Base-by-base conservation (phyloP, 2,797 vertebrate genomes). In the Varecia variegata region DNA sequence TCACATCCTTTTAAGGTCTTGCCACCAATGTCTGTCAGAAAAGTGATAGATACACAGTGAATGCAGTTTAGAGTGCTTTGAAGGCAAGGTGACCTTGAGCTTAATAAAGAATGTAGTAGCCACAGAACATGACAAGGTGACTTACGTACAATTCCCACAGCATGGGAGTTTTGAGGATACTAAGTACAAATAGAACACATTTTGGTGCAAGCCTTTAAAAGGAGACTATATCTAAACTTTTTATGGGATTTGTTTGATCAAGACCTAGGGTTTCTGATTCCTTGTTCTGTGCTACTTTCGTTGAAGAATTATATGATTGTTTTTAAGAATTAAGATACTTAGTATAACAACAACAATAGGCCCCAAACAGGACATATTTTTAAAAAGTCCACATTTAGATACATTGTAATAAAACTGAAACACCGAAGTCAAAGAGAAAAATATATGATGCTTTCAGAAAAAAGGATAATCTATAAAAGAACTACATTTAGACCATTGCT, bases 391-490 rank as follows among this genome's bases (percentile, higher is more conserved):
- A 56, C 1, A 30, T 62, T 56, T 74, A 30, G 7, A 54, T 7
- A 35, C 80, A 81, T 21, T 52, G 18, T 54, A 68, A 54, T 83
- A 87, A 93, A 95, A 52, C 15, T 38, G 62, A 90, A 73, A 80
- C 38, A 83, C 14, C 45, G 15, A 94, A 83, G 65, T 87, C 76
- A 96, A 74, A 60, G 21, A 93, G 83, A 89, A 92, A 83, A 83
- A 82, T 79, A 60, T 91, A 82, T 81, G 88, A 56, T 32, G 3
- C 21, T 25, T 62, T 35, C 43, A 67, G 54, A 9, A 18, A n/a
- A 82, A 65, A 79, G 54, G 40, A 47, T 67, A 25, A 54, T 62
- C 23, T 50, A 23, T 80, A 88, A 88, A 93, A 71, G 38, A 88
- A 74, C 45, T 80, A 70, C 56, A 90, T 84, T 90, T 84, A 85